Base-by-base conservation (phyloP, 2,888 invertebrate genomes). In the Pachymerium ferrugineum region DNA sequence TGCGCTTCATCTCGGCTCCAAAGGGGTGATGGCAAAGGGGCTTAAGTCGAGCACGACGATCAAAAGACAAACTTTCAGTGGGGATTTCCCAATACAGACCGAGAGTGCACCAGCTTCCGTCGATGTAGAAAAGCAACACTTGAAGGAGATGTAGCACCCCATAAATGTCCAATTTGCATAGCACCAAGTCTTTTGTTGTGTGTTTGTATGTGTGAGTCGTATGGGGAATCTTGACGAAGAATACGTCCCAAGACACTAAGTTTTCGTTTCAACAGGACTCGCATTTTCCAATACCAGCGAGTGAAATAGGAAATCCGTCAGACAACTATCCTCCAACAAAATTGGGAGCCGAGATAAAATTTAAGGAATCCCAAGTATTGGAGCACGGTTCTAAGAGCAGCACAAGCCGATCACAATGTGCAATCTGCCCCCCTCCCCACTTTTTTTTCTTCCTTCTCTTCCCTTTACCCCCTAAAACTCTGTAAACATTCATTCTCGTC, bases 91-190 rank as follows among this genome's bases (percentile, higher is more conserved):
- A 62, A 62, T 28, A 28, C 62, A 10, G n/a, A 62, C 25, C 62
- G 28, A n/a, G 62, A 62, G 62, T 62, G 62, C 62, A 62, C 25
- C n/a, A 28, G 28, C 62, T 62, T 62, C n/a, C 62, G 62, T 28
- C 62, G 28, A 62, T 28, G 62, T 12, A 28, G 62, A 1, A 62
- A 62, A 28, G 25, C 25, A 62, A 25, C 28, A 14, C 28, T 62
- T 62, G 62, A 62, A 62, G 62, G 12, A 62, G 62, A 62, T 62
- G 62, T 62, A 62, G 62, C 62, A 28, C 62, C 62, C 62, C 25
- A 62, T 62, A 62, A 62, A 62, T 62, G 62, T 62, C 62, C 62
- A 62, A 62, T 62, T 62, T 62, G 62, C 62, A 62, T 62, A 62
- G 62, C 8, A 62, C 62, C 28, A 62, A 62, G 62, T 62, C 62